A percentile compares a stretch with the other conserved stretches of the same genome.
These are phyloP conservation scores for Acanthopagrus latus DNA, from an alignment of 2,797 vertebrate species.

Conservation along the genomic window DNA sequence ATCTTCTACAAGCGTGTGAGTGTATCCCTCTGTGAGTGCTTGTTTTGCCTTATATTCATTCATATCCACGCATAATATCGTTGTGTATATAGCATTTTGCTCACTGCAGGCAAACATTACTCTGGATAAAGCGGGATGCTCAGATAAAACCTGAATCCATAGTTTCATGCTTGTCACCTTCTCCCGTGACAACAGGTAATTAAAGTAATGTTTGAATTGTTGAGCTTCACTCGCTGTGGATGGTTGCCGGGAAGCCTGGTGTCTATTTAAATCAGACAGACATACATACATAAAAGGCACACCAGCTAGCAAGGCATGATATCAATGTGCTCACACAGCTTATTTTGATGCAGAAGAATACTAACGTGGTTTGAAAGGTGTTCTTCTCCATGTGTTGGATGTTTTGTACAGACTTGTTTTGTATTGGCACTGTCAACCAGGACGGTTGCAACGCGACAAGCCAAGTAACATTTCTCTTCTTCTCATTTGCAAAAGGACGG, in stretches of 20 bases:
- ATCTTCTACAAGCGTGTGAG: not conserved
- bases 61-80: constrained; percentile 6
- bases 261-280: constrained; percentile 19
- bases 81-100: not conserved
- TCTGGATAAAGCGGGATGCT: constrained; percentile 8
- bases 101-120: not conserved
- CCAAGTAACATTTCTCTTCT: not conserved
- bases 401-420: constrained; percentile 32
- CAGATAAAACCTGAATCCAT: constrained; percentile 23
- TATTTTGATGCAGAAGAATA: constrained; percentile 50
- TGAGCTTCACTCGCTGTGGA: constrained; percentile 11
- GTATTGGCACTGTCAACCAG: constrained; percentile 25
- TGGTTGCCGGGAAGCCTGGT: constrained; percentile 7
- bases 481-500: not conserved
- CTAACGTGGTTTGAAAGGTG: constrained; percentile 42
- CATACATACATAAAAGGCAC: not conserved
- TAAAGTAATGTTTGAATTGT: constrained; percentile 47
- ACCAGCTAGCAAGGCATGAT: constrained; percentile 20
- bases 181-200: constrained; percentile 24
- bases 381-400: constrained; percentile 30
- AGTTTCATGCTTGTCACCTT: constrained; percentile 25
- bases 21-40: not conserved
- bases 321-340: constrained; percentile 25
- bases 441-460: not conserved
- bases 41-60: constrained; percentile 19